Evolutionary conservation across 2,888 invertebrate genomes (phyloP).

Genomic region (Hylaea fasciaria): DNA sequence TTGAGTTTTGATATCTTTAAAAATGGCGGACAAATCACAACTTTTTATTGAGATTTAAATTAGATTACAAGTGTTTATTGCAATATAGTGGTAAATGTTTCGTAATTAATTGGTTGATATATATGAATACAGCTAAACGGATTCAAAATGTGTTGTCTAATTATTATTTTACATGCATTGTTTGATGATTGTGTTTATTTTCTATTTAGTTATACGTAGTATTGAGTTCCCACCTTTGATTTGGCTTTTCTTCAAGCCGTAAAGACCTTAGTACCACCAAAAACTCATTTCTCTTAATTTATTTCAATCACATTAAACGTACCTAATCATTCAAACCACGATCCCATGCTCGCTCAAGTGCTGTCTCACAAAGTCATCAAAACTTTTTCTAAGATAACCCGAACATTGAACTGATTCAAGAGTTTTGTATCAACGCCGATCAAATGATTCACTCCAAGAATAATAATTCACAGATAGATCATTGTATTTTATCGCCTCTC

Average conservation of each 20-base stretch:
- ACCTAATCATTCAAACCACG: background rate
- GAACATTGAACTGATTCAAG: constrained; percentile 12
- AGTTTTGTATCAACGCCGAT: constrained; percentile 11
- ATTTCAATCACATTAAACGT: background rate
- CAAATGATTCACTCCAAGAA: constrained; percentile 37
- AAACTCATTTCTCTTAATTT: background rate
- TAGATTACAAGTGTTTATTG: constrained; percentile 32
- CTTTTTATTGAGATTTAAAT: constrained; percentile 35
- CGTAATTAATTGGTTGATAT: background rate
- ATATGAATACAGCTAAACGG: background rate
- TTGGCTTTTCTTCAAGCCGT: too few species aligned
- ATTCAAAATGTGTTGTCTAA: background rate
- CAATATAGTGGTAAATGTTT: constrained; percentile 3
- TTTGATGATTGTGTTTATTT: background rate
- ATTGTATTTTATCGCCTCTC: constrained; percentile 54
- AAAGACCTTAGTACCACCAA: too few species aligned
- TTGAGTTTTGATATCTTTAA: constrained; percentile 37
- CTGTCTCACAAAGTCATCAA: constrained; percentile 24
- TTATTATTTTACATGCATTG: background rate
- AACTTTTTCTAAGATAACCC: constrained; percentile 20
- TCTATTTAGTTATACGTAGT: too few species aligned
- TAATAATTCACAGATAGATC: constrained; percentile 41
- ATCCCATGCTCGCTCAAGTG: constrained; percentile 3
- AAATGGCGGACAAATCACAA: constrained; percentile 29
- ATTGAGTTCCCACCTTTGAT: too few species aligned